Base-by-base conservation (phyloP, 2,888 invertebrate genomes). In the Limnephilus auricula region DNA sequence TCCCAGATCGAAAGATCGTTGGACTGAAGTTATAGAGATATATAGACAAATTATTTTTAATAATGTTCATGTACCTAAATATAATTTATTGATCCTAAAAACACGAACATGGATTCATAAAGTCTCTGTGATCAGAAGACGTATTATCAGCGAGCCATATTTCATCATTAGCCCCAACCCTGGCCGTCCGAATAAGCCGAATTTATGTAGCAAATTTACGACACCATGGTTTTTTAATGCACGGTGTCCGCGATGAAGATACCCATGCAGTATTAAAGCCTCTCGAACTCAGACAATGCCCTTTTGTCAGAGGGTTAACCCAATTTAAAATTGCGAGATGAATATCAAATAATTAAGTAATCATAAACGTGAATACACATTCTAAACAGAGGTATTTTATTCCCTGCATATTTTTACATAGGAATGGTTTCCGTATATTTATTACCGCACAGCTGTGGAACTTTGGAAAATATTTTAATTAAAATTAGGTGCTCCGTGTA, bases 201-300 rank as follows among this genome's bases (percentile, higher is more conserved):
- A 89, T 89, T 89, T 89, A 89, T 89, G 89, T 79, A 45, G 80
- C 25, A 65, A 89, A 89, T 89, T 89, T 89, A 40, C 45, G 50
- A 37, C 79, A 80, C 45, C 31, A 89, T 89, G 89, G 89, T 45
- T 89, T 89, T 89, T 89, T 80, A 89, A 89, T 89, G 89, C 89
- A 89, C 40, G 79, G 30, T 79, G 89, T 45, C 25, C 10, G 25
- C 40, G 31, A 31, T 79, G 80, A 32, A 88, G 45, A 80, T 45
- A 30, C 30, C 32, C 89, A 32, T 79, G 80, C 89, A 45, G 45
- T 45, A 89, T 89, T 89, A 89, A 89, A 31, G 37, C 45, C 31
- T 31, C 37, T 37, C 31, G 32, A 88, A n/a, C 31, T 65, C 40
- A 37, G 10, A 88, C 37, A 88, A 78, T 37, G 88, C 18, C 87